Evolutionary conservation across 2,888 invertebrate species (phyloP), one percentile per base, ranked within the genome.

Genomic region (Bembecia ichneumoniformis): DNA sequence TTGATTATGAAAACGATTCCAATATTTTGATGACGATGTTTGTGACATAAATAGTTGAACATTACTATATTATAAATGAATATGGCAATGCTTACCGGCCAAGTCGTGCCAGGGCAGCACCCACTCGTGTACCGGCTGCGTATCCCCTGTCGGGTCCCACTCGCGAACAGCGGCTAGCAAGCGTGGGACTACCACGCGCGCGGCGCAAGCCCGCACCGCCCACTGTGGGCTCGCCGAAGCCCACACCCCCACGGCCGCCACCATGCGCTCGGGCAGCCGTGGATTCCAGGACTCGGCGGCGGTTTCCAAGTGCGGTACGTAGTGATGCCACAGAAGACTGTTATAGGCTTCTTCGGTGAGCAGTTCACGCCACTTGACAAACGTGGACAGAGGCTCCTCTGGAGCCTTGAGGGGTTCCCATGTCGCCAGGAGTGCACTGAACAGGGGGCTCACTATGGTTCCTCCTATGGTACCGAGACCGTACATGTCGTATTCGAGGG

Each of bases 131-230:
- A 99, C 94, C 11, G 99, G 99, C 57, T 97, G 91, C 0, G 95
- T 95, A 74, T 99, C 99, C 0, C 94, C 94, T 1, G 97, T 89
- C 1, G 99, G 99, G 87, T 99, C 96, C 99, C 99, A 99, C 49
- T 90, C 90, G 45, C 94, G 91, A 0, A 97, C 97, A 58, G 94
- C 96, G 0, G 89, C 78, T 15, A 90, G 87, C 36, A 95, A 73
- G 43, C 91, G 89, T 0, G 96, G 96, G 63, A 96, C 84, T 47
- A 98, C 89, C 47, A 93, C 83, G 60, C 96, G 93, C 49, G 96
- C 92, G n/a, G 95, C 88, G 50, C 96, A 89, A 63, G 95, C 93
- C 56, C 93, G 91, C 55, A 94, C 64, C 52, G 98, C 91, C 96
- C 97, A 97, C 0, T 84, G 79, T 0, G 98, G 96, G 49, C 96